These are phyloP conservation scores for Slavum lentiscoides DNA, from an alignment of 2,888 invertebrate genomes.

Conservation along the genomic window DNA sequence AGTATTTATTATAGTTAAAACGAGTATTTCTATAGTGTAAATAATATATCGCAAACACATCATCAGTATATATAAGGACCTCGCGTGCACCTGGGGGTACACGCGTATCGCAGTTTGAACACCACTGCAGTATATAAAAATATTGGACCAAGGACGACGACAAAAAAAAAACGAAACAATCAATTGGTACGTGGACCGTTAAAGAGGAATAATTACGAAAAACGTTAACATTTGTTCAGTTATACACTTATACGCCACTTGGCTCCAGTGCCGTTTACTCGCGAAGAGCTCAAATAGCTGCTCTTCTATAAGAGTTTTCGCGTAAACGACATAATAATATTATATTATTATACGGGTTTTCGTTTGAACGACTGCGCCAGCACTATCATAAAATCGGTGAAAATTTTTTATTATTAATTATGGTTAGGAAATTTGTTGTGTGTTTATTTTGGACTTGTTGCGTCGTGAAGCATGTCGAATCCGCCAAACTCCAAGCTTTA, in stretches of 20 bases:
- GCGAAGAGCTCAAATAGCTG: neutral
- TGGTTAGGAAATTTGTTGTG: neutral
- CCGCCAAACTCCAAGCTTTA: constrained; percentile 52
- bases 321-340: too few species aligned
- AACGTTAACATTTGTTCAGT: constrained; percentile 15
- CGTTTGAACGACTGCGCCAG: too few species aligned
- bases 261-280: neutral
- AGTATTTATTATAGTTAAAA: too few species aligned
- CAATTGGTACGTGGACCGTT: constrained; percentile 9
- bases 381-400: neutral
- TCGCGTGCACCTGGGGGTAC: constrained; percentile 3
- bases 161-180: constrained; percentile 20
- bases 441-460: constrained; percentile 16
- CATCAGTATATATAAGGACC: neutral
- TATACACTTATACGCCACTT: neutral
- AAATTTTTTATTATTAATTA: neutral
- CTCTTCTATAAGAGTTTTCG: neutral
- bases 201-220: constrained; percentile 15
- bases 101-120: neutral
- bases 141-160: constrained; percentile 44
- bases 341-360: too few species aligned
- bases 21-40: too few species aligned
- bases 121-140: neutral
- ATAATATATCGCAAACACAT: too few species aligned
- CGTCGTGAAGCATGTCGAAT: constrained; percentile 7